phyloP scores from a whole-genome alignment of 2,113 vertebrate species.

The Colinus virginianus region DNA sequence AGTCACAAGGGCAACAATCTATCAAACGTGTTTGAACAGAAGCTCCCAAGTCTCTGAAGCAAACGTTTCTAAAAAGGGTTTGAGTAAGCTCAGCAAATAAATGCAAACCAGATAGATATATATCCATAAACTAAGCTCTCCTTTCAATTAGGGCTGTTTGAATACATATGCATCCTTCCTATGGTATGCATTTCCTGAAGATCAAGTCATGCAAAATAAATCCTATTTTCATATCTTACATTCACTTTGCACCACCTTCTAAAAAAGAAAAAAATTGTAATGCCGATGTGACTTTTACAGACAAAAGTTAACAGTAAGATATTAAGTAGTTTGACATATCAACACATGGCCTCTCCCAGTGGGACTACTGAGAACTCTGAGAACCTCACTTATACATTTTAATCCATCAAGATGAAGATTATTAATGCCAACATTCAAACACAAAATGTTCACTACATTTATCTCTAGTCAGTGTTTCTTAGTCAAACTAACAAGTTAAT shows the following conservation, averaged over 20 bases:
- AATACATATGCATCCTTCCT: not conserved
- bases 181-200: not conserved
- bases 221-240: not conserved
- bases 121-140: not conserved
- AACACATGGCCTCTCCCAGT: not conserved
- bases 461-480: not conserved
- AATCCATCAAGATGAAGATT: accelerated
- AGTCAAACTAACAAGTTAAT: not conserved
- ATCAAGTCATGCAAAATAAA: not conserved
- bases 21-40: not conserved
- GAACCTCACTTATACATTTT: not conserved
- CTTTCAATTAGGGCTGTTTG: not conserved
- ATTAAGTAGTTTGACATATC: not conserved
- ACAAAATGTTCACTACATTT: not conserved
- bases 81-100: not conserved
- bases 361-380: not conserved
- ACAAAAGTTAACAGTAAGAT: not conserved
- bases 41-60: not conserved
- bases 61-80: not conserved
- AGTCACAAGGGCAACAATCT: not conserved
- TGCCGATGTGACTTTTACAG: not conserved
- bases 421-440: not conserved
- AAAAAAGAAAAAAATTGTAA: not conserved
- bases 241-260: not conserved
- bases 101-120: not conserved